These are phyloP conservation scores for Caranx melampygus DNA, from an alignment of 2,113 vertebrate genomes.

Conservation along the genomic window DNA sequence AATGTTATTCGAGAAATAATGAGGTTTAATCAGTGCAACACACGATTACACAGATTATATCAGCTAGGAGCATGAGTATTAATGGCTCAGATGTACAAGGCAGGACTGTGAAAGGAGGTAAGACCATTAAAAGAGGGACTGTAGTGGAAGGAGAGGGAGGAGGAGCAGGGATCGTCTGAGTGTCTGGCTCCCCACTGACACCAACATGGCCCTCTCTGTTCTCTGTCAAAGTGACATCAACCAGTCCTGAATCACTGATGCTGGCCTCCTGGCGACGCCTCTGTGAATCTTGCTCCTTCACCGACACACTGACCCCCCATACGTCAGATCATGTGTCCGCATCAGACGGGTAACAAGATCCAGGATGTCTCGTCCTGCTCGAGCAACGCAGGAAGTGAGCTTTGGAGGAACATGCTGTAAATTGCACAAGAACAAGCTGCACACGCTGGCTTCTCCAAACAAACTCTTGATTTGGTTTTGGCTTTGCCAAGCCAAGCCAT, in stretches of 20 bases:
- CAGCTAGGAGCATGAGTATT: conserved; percentile 30
- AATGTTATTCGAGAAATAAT: conserved; percentile 64
- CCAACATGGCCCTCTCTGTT: conserved; percentile 73
- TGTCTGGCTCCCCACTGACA: conserved; percentile 66
- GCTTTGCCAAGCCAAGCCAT: not conserved
- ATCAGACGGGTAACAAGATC: conserved; percentile 66
- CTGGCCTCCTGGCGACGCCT: conserved; percentile 27
- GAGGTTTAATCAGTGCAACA: conserved; percentile 58
- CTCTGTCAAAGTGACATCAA: conserved; percentile 79
- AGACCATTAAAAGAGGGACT: conserved; percentile 40
- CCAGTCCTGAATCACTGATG: conserved; percentile 59
- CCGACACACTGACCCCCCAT: conserved; percentile 53
- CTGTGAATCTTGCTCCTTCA: conserved; percentile 57
- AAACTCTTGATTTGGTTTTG: conserved; percentile 44
- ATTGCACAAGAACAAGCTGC: conserved; percentile 20
- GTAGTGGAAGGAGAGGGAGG: conserved; percentile 11
- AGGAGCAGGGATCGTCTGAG: conserved; percentile 26
- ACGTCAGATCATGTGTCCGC: conserved; percentile 59
- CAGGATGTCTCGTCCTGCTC: conserved; percentile 59
- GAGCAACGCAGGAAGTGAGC: conserved; percentile 43
- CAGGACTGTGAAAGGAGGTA: conserved; percentile 17
- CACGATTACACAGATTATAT: conserved; percentile 60
- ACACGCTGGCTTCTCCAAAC: conserved; percentile 45
- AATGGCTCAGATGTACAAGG: conserved; percentile 45
- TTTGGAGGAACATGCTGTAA: conserved; percentile 16